Evolutionary conservation across 2,113 vertebrate genomes (phyloP), one percentile per base, ranked within the genome.

Genomic region (Microtus richardsoni): DNA sequence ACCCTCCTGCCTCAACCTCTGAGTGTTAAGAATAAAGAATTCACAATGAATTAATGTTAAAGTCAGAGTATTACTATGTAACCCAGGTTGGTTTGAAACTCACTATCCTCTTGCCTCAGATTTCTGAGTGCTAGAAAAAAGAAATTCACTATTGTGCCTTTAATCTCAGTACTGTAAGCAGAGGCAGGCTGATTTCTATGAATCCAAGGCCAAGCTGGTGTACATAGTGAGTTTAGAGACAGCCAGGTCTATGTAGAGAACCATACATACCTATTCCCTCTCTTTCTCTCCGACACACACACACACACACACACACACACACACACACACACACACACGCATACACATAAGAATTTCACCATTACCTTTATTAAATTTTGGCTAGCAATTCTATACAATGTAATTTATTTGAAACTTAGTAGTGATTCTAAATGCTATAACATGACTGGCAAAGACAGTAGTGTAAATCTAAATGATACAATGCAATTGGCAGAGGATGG

Each of bases 281-380:
- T 47, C 12, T 49, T 16, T 36, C 8, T 21, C 33, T n/a, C 5
- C 3, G 10, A 0, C 14, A 17, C 70, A 1, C 36, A 3, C 71
- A 0, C 39, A 5, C 39, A 6, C 66, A 33, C 68, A 7, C 71
- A 1, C 39, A 5, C 39, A 5, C 13, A 16, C 70, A 3, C 71
- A 1, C 71, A 1, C 39, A 5, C 39, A 5, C 30, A 33, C 16
- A 7, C 71, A 1, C 39, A 5, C 39, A 6, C 11, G 10, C 39
- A 12, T 74, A 8, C 9, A 44, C 73, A 75, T 24, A 80, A 9
- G 47, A 54, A 80, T 82, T 82, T 82, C 11, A 82, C 12, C 60
- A 64, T 86, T 95, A 94, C 52, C 7, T 88, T 77, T 73, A 49
- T 77, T 52, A 74, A 73, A 82, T 26, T 39, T 78, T 90, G 33